Evolutionary conservation across 2,888 invertebrate genomes (phyloP).

Genomic region (Melipona beecheii): DNA sequence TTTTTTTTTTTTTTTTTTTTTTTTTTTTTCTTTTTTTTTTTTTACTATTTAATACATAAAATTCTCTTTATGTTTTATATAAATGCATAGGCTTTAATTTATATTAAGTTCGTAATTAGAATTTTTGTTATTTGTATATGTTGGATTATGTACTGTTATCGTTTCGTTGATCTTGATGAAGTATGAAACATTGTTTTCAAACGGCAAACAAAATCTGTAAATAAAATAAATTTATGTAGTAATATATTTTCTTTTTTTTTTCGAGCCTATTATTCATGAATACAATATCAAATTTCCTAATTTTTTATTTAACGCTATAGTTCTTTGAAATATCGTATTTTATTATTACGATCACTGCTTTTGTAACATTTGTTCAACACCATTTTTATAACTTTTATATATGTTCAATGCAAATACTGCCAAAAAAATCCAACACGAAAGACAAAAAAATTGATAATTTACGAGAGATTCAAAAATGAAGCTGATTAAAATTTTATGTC

Average conservation of each 20-base stretch:
- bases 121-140: slow-evolving; percentile 56
- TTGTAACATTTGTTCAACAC: slow-evolving; percentile 16
- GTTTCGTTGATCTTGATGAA: slow-evolving; percentile 29
- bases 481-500: slow-evolving; percentile 26
- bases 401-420: slow-evolving; percentile 29
- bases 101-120: slow-evolving; percentile 40
- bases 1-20: too few relatives aligned
- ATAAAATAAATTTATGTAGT: slow-evolving; percentile 53
- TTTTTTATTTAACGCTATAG: slow-evolving; percentile 1
- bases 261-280: slow-evolving; percentile 48
- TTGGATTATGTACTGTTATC: slow-evolving; percentile 47
- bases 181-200: slow-evolving; percentile 16
- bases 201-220: slow-evolving; percentile 45
- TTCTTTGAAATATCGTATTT: neutral
- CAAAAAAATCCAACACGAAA: slow-evolving; percentile 5
- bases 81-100: slow-evolving; percentile 44
- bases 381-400: slow-evolving; percentile 17
- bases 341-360: neutral
- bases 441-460: neutral
- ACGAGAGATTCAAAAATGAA: neutral
- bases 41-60: slow-evolving; percentile 31
- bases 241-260: slow-evolving; percentile 31
- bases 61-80: slow-evolving; percentile 30
- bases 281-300: slow-evolving; percentile 49
- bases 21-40: slow-evolving; percentile 21